Conservation (phyloP, 2,113 vertebrate genomes). For the Phyllostomus hastatus region DNA sequence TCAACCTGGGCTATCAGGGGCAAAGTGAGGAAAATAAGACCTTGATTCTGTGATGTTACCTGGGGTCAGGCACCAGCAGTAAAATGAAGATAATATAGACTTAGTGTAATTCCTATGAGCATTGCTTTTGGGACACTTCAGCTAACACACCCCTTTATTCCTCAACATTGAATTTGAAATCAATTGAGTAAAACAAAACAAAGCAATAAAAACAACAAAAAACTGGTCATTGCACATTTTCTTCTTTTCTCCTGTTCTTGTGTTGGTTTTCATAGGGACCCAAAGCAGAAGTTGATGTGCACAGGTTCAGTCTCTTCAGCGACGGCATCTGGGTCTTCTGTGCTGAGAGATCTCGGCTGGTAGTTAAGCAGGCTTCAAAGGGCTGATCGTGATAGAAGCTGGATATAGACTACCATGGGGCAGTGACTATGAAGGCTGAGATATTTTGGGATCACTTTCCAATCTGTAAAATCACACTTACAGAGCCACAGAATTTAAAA, state of each 20-base stretch:
- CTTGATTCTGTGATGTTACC: background rate
- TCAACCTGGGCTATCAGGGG: background rate
- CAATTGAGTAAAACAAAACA: background rate
- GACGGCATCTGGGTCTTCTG: too few relatives aligned
- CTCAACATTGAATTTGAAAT: background rate
- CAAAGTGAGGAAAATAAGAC: background rate
- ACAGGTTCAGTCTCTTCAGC: background rate
- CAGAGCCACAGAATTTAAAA: background rate
- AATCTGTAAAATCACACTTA: background rate
- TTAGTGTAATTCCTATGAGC: background rate
- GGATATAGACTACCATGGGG: rapidly evolving
- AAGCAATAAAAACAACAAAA: background rate
- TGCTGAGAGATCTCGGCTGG: background rate
- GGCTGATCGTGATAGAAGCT: background rate
- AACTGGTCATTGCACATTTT: background rate
- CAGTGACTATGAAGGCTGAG: background rate
- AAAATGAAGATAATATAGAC: background rate
- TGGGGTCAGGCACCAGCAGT: background rate
- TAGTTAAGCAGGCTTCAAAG: background rate
- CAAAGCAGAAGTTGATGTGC: background rate
- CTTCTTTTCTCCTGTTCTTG: background rate
- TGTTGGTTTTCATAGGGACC: background rate
- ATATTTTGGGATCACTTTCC: background rate
- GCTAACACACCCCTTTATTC: background rate
- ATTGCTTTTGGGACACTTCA: background rate